Evolutionary conservation across 1,140 invertebrate species (phyloP).

Genomic region (Chironomus striatipennis): DNA sequence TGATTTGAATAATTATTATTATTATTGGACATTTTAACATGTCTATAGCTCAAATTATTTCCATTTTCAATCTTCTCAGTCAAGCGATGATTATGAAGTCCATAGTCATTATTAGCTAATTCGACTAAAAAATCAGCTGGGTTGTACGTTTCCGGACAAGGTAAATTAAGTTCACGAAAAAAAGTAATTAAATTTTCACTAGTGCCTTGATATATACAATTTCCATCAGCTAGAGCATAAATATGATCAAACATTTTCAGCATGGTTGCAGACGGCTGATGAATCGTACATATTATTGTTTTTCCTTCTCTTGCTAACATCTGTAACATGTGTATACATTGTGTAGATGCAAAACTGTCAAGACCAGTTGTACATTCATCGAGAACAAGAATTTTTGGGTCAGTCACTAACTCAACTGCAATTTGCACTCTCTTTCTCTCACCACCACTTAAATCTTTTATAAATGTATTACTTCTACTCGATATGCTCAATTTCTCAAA

Average conservation of each 20-base stretch:
- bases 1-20: background rate
- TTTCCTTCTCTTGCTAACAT: constrained; percentile 60
- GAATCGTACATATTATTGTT: constrained; percentile 76
- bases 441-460: constrained; percentile 64
- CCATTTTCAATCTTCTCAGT: constrained; percentile 22
- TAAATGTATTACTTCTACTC: constrained; percentile 54
- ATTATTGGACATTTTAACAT: background rate
- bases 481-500: constrained; percentile 48
- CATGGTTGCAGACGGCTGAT: constrained; percentile 79
- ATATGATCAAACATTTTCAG: constrained; percentile 63
- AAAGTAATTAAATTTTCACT: constrained; percentile 43
- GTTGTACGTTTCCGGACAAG: constrained; percentile 58
- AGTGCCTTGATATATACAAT: constrained; percentile 50
- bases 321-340: constrained; percentile 56
- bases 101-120: background rate
- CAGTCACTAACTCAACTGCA: constrained; percentile 72
- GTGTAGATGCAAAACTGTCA: constrained; percentile 64
- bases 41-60: background rate
- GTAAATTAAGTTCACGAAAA: constrained; percentile 45
- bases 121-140: constrained; percentile 48
- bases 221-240: constrained; percentile 49
- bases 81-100: background rate
- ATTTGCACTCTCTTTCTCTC: constrained; percentile 79
- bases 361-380: constrained; percentile 68
- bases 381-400: constrained; percentile 61